Base-by-base conservation (phyloP, 2,888 invertebrate genomes). In the Agrenia bidenticulata region DNA sequence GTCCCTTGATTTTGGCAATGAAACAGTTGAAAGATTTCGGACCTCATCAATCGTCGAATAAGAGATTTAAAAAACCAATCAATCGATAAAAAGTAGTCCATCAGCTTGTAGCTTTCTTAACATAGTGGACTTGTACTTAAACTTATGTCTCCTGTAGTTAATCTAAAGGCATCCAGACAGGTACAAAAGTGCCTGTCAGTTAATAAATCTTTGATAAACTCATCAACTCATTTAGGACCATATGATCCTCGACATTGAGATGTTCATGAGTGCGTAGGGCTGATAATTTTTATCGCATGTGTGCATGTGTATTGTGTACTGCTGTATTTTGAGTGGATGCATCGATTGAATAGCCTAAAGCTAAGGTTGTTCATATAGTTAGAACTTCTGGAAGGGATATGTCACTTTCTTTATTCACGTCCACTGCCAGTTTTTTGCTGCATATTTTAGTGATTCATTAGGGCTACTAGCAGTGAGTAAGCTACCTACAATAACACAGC, bases 171-270 rank as follows among this genome's bases (percentile, higher is more conserved):
- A 45, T 17, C 19, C 15, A 5, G 45, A 45, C 19, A 17, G 45
- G 45, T 45, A 19, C 45, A 32, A 32, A 11, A 32, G 32, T 32
- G 11, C 42, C 27, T 60, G 60, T 50, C 32, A 50, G 60, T 5
- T 50, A 32, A 60, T 60, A 60, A 60, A 60, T 60, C 60, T 60
- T 24, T 49, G 17, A 60, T 60, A 60, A 49, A 60, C 60, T 60
- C 60, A 60, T 60, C 60, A 60, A 37, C 60, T 50, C 50, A 45
- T 58, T 58, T 19, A 45, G n/a, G n/a, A 15, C 45, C 15, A 45
- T 45, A 11, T 39, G 9, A 39, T 45, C 4, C n/a, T 15, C 15
- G n/a, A 45, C n/a, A 45, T 45, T 15, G 45, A 45, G 45, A 45
- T 5, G 45, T 45, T 45, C n/a, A 45, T 19, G 45, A 45, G 45